These are phyloP conservation scores for Menidia menidia DNA, from an alignment of 2,797 vertebrate species.

Conservation along the genomic window DNA sequence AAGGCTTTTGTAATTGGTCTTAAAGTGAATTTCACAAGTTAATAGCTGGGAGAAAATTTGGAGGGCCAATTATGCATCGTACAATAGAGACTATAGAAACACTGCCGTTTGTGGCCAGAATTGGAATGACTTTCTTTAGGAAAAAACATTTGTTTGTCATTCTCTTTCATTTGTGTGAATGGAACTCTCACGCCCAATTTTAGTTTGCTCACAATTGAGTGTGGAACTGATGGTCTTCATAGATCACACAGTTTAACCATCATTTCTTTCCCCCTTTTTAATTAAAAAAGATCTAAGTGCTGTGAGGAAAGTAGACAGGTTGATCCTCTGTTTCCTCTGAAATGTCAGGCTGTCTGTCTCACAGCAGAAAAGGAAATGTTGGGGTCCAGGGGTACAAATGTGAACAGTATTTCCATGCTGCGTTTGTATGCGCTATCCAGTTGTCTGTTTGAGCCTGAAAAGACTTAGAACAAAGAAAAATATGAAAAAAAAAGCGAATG, in stretches of 20 bases:
- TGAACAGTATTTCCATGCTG: slow-evolving; percentile 20
- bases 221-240: slow-evolving; percentile 30
- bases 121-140: too few species aligned
- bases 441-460: slow-evolving; percentile 16
- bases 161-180: too few species aligned
- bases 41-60: too few species aligned
- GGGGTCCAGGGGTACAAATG: not conserved
- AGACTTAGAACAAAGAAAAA: slow-evolving; percentile 14
- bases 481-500: not conserved
- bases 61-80: slow-evolving; percentile 1
- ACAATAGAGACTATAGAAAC: too few species aligned
- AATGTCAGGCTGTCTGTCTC: not conserved
- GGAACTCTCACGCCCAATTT: slow-evolving; percentile 13
- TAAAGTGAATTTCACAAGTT: too few species aligned
- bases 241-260: slow-evolving; percentile 27
- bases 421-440: slow-evolving; percentile 1
- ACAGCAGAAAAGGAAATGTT: slow-evolving; percentile 12
- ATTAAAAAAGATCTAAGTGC: slow-evolving; percentile 4
- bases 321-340: slow-evolving; percentile 9
- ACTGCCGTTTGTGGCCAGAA: too few species aligned
- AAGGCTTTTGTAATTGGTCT: too few species aligned
- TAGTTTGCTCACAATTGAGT: slow-evolving; percentile 37
- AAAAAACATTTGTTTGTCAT: too few species aligned
- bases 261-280: slow-evolving; percentile 3
- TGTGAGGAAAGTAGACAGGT: slow-evolving; percentile 1